Evolutionary conservation across 2,888 invertebrate species (phyloP).

Genomic region (Byasa hedistus): DNA sequence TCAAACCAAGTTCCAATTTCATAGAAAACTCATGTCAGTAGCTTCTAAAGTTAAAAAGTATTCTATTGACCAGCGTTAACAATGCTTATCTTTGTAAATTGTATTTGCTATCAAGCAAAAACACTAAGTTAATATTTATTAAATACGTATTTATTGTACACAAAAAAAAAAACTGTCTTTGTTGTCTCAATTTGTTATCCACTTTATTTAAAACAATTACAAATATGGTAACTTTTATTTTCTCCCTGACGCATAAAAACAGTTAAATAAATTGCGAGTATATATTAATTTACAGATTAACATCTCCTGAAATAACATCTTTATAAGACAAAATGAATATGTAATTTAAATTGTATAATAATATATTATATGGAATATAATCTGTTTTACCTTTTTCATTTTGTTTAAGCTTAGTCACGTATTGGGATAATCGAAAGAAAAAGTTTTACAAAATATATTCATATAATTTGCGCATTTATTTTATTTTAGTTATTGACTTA

Average conservation of each 20-base stretch:
- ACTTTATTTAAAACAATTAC: conserved; percentile 19
- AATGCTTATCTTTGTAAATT: too few species aligned
- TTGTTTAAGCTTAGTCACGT: conserved; percentile 70
- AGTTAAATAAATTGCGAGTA: conserved; percentile 43
- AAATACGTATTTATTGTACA: too few species aligned
- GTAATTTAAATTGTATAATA: conserved; percentile 68
- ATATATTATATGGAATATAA: conserved; percentile 70
- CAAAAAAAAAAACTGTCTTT: too few species aligned
- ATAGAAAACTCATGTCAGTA: too few species aligned
- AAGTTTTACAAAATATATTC: conserved; percentile 32
- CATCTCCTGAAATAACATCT: conserved; percentile 71
- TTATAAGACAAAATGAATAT: conserved; percentile 72
- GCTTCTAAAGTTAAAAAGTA: too few species aligned
- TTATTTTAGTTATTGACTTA: too few species aligned
- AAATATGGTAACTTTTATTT: conserved; percentile 33
- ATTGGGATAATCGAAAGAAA: conserved; percentile 50
- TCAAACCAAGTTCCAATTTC: too few species aligned
- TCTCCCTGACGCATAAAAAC: conserved; percentile 33
- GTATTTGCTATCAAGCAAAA: too few species aligned
- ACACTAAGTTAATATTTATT: too few species aligned
- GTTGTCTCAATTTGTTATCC: too few species aligned
- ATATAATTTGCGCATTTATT: neutral
- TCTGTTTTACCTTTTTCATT: conserved; percentile 55
- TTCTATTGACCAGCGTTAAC: too few species aligned
- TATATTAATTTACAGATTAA: conserved; percentile 53